Conservation (phyloP, 2,113 vertebrate genomes). For the Mugil cephalus region DNA sequence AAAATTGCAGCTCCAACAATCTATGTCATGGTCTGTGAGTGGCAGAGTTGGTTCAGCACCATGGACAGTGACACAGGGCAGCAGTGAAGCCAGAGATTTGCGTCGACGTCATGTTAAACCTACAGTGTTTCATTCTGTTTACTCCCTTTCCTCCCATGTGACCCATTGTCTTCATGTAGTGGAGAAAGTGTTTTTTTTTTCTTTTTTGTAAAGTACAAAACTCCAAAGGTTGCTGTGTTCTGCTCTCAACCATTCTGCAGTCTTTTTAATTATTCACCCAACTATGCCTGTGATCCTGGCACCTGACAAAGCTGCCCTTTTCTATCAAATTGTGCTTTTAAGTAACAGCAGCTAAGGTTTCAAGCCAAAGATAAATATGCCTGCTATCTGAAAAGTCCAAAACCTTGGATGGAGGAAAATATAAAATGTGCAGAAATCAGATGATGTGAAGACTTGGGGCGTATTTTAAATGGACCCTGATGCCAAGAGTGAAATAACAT, state of each 20-base stretch:
- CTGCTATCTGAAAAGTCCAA: slow-evolving; percentile 9
- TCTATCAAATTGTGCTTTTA: slow-evolving; percentile 25
- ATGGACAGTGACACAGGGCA: slow-evolving; percentile 75
- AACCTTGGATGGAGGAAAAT: neutral
- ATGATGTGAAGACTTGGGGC: neutral
- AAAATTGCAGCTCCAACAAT: slow-evolving; percentile 49
- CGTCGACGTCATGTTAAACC: slow-evolving; percentile 37
- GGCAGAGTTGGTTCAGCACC: slow-evolving; percentile 74
- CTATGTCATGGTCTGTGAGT: slow-evolving; percentile 49
- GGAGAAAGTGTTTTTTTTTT: slow-evolving; percentile 37
- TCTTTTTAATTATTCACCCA: slow-evolving; percentile 59
- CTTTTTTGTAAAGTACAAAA: slow-evolving; percentile 1
- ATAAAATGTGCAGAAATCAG: slow-evolving; percentile 6
- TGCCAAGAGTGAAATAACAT: neutral
- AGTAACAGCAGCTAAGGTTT: slow-evolving; percentile 15
- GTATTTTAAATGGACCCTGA: neutral
- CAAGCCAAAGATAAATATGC: neutral
- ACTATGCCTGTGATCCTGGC: slow-evolving; percentile 50
- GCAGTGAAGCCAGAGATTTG: slow-evolving; percentile 15
- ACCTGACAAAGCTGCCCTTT: slow-evolving; percentile 46
- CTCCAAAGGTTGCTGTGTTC: slow-evolving; percentile 12
- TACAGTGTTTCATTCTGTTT: slow-evolving; percentile 9
- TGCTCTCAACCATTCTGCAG: slow-evolving; percentile 26
- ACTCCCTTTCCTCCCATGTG: neutral
- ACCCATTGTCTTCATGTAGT: neutral